These are phyloP conservation scores for Tipula confusa DNA, from an alignment of 2,888 invertebrate genomes.

Conservation along the genomic window DNA sequence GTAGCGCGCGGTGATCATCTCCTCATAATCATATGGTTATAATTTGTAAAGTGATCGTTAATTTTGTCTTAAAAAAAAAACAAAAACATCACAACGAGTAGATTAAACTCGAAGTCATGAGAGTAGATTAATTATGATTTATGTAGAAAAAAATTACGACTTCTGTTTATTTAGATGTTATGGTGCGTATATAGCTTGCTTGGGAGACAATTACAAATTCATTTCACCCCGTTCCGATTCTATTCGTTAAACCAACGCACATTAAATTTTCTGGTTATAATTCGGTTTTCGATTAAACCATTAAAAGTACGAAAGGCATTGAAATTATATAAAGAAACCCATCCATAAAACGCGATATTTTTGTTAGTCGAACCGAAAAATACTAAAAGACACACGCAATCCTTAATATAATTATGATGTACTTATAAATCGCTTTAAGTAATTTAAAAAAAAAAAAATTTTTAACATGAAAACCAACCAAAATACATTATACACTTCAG, in stretches of 20 bases:
- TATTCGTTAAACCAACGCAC: background rate
- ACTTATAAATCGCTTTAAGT: slow-evolving; percentile 7
- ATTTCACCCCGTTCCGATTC: background rate
- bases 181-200: background rate
- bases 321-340: background rate
- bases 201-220: background rate
- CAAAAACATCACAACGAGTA: background rate
- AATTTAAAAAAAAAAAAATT: background rate
- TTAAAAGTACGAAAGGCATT: background rate
- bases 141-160: background rate
- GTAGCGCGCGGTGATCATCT: background rate
- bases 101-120: background rate
- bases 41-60: background rate
- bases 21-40: background rate
- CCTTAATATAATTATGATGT: slow-evolving; percentile 5
- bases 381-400: background rate
- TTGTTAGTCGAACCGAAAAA: background rate
- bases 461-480: background rate
- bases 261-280: background rate
- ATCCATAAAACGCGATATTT: background rate
- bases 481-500: background rate
- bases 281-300: background rate
- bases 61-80: background rate
- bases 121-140: background rate
- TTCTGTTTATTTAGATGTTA: no score